Percentiles rank a stretch among this genome's conserved stretches.
Evolutionary conservation across 2,888 invertebrate species (phyloP).

Genomic region (Iphiclides podalirius): DNA sequence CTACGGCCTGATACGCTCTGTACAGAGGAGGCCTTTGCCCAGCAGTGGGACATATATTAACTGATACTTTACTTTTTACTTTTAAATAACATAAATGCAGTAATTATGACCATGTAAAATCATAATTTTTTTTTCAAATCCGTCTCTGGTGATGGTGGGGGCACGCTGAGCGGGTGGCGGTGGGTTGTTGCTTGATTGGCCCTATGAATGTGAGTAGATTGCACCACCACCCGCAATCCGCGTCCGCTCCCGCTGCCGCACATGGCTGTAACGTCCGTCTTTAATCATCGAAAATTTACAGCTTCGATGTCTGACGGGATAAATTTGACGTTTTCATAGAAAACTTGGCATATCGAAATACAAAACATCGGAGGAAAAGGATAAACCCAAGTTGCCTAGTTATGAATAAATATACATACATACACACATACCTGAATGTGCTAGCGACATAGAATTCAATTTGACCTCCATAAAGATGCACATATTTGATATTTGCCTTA

Average conservation of each 20-base stretch:
- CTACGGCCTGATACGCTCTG: too few relatives aligned
- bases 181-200: slow-evolving; percentile 76
- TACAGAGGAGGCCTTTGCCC: too few relatives aligned
- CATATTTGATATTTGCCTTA: slow-evolving; percentile 45
- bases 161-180: slow-evolving; percentile 62
- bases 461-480: slow-evolving; percentile 23
- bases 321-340: too few relatives aligned
- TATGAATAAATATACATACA: background rate
- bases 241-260: slow-evolving; percentile 39
- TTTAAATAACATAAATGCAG: too few relatives aligned
- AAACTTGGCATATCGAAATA: too few relatives aligned
- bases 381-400: background rate
- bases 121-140: slow-evolving; percentile 33
- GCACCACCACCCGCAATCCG: slow-evolving; percentile 47
- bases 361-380: too few relatives aligned
- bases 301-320: too few relatives aligned
- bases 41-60: too few relatives aligned
- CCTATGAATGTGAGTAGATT: slow-evolving; percentile 78
- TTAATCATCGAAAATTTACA: slow-evolving; percentile 5
- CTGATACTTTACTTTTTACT: too few relatives aligned
- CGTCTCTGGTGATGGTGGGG: slow-evolving; percentile 52
- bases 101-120: too few relatives aligned
- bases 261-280: slow-evolving; percentile 25
- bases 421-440: too few relatives aligned
- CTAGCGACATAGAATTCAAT: too few relatives aligned